phyloP scores from a whole-genome alignment of 2,113 vertebrate species.

The Pangasianodon gigas region DNA sequence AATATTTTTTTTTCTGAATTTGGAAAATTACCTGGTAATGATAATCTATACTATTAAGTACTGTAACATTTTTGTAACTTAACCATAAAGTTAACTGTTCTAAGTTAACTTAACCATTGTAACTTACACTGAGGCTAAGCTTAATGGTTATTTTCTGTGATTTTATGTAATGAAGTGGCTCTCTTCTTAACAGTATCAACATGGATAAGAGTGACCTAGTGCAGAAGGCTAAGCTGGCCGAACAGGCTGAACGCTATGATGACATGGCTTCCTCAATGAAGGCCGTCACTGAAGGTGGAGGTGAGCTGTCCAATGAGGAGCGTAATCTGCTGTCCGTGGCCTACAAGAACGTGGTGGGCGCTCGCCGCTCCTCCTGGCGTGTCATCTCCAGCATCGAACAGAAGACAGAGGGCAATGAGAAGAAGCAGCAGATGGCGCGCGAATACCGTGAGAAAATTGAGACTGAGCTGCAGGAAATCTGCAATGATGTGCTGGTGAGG shows the following conservation, averaged over 20 bases:
- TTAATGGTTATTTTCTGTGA: background rate
- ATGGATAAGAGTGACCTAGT: constrained; percentile 99
- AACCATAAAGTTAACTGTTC: too few relatives aligned
- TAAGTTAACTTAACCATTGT: too few relatives aligned
- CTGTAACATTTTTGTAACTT: background rate
- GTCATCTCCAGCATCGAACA: constrained; percentile 98
- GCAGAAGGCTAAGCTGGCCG: constrained; percentile 96
- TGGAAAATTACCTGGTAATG: background rate
- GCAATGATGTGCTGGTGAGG: constrained; percentile 94
- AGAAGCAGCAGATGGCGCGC: constrained; percentile 95
- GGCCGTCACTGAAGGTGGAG: constrained; percentile 90
- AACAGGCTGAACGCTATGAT: constrained; percentile 97
- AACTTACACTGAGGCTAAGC: too few relatives aligned
- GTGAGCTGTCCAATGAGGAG: constrained; percentile 95
- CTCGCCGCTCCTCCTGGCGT: constrained; percentile 94
- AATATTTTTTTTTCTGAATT: too few relatives aligned
- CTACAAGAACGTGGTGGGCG: constrained; percentile 98
- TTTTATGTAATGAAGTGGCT: background rate
- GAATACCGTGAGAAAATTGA: constrained; percentile 97
- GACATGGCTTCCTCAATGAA: constrained; percentile 99
- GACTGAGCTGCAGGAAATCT: constrained; percentile 93
- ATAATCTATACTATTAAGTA: background rate
- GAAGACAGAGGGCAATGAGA: constrained; percentile 93
- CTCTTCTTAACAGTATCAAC: constrained; percentile 72
- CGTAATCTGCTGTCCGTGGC: constrained; percentile 96